Base-by-base conservation (phyloP, 2,797 vertebrate genomes). In the Astyanax mexicanus region DNA sequence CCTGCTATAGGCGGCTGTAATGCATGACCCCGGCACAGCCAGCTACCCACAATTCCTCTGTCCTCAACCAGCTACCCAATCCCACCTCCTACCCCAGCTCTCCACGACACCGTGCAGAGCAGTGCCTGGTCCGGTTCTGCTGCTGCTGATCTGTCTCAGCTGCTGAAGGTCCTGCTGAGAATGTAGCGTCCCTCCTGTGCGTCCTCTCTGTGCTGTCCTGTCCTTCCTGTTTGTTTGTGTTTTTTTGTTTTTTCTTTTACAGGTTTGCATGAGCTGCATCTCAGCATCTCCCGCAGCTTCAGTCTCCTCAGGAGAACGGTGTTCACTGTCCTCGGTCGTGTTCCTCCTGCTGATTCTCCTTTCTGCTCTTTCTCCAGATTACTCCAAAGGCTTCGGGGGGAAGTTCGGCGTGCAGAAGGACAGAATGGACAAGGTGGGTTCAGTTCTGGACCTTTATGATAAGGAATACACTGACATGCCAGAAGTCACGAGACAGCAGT, bases 351-450 rank as follows among this genome's bases (percentile, higher is more conserved):
- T 21, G 0, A 8, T 5, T 3, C 15, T 23, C 29, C 9, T 0
- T 78, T 42, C 78, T 4, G 23, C 1, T 72, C 15, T 82, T 19
- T 80, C 70, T 23, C 2, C 86, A 99, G 98, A 99, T 92, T 99
- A 99, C 51, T 94, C 96, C 0, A 95, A 93, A 88, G 98, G 98
- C 11, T 99, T 98, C 70, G 97, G 97, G 65, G 98, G 98, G 11
- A 99, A 99, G 10, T 99, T 92, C 0, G 98, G 97, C 0, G 94
- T 99, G n/a, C 96, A 99, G 92, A 96, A 94, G 27, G 98, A 98
- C 81, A 91, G 96, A 0, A 98, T 99, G 97, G 98, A 94, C 66
- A 94, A 93, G 91, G 93, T 93, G 77, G 29, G 3, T 6, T 7
- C 21, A 2, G n/a, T 3, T n/a, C 45, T n/a, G 4, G 0, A 4